Evolutionary conservation across 2,888 invertebrate species (phyloP).

Genomic region (Clivina fossor): DNA sequence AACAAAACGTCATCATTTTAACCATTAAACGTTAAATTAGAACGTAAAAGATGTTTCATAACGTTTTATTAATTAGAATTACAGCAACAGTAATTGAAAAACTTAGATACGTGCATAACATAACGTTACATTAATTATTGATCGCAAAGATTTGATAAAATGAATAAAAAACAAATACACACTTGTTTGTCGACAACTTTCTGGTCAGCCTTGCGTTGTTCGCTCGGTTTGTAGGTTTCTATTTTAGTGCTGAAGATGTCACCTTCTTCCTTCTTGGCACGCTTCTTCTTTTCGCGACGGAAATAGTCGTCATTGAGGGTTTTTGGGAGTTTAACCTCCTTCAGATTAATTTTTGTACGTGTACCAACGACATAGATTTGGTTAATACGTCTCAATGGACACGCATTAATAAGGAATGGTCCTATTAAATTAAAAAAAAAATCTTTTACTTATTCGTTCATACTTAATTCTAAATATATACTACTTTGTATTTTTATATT

Average conservation of each 20-base stretch:
- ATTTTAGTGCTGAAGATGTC: slow-evolving; percentile 95
- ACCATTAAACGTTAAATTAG: too few species aligned
- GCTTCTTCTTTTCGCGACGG: slow-evolving; percentile 83
- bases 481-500: too few species aligned
- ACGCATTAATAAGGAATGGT: slow-evolving; percentile 91
- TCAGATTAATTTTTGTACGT: slow-evolving; percentile 82
- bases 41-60: too few species aligned
- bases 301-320: slow-evolving; percentile 92
- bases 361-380: slow-evolving; percentile 97
- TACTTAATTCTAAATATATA: too few species aligned
- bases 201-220: slow-evolving; percentile 91
- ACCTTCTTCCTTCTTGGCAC: slow-evolving; percentile 82
- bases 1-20: too few species aligned
- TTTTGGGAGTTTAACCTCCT: slow-evolving; percentile 76
- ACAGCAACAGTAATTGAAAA: too few species aligned
- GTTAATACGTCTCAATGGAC: slow-evolving; percentile 92
- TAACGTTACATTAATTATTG: too few species aligned
- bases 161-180: not conserved
- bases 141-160: too few species aligned
- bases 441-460: too few species aligned
- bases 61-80: too few species aligned
- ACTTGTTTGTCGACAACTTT: slow-evolving; percentile 73
- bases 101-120: too few species aligned
- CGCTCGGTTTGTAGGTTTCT: slow-evolving; percentile 85
- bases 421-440: too few species aligned